Base-by-base conservation (phyloP, 2,113 vertebrate genomes). In the Nicator chloris region DNA sequence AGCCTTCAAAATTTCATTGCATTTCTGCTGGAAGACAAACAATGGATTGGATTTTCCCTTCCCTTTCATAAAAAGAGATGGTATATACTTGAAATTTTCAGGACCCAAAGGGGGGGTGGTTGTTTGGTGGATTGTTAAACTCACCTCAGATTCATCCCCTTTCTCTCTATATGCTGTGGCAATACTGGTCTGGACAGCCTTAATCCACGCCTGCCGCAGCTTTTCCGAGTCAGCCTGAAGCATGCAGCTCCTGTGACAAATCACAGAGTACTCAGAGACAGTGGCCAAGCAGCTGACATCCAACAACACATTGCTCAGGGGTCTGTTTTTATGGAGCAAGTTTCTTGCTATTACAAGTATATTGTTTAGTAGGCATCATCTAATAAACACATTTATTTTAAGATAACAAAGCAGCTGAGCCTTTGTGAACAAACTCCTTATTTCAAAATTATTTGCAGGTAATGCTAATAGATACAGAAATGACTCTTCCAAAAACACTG, bases 171-270 rank as follows among this genome's bases (percentile, higher is more conserved):
- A 99, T n/a, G 99, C 99, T 10, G 99, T 99, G 92, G 99, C 99
- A 50, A 99, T 99, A 89, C 99, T 99, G 97, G 99, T 99, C 96
- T 99, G 99, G 79, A 99, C 99, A 33, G 99, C 99, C 98, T 98
- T 99, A 96, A 99, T 99, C 99, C 99, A 99, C 0, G 99, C 99
- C 95, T 99, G 99, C 26, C 99, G 98, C 97, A 99, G 98, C 92
- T 99, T 99, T 89, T 99, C 99, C 0, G 99, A 99, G 97, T 99
- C 99, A 13, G 99, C 99, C 97, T 99, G 99, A 93, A 99, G 98
- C 98, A 99, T 99, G 90, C 99, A 99, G 96, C 99, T 99, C 97
- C 99, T 99, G 97, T 47, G 65, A 94, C 64, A 93, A 82, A 97
- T 17, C 90, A 39, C 65, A 51, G 16, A 20, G 44, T 0, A 8